phyloP scores from a whole-genome alignment of 2,113 vertebrate genomes.

The Myocastor coypus region DNA sequence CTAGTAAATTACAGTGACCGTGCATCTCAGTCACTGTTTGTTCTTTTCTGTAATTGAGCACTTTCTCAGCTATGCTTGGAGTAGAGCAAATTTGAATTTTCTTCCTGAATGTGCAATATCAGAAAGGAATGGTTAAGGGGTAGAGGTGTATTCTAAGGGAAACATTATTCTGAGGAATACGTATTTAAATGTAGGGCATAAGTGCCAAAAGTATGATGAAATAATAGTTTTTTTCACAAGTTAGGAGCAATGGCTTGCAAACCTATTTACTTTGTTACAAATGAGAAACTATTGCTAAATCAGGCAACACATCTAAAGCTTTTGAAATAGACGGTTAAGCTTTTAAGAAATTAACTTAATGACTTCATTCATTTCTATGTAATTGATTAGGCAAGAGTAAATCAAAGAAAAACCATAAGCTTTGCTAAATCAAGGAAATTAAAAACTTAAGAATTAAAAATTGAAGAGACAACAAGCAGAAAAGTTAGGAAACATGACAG shows the following conservation, averaged over 20 bases:
- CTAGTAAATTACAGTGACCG: conserved; percentile 10
- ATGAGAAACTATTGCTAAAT: neutral
- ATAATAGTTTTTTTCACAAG: neutral
- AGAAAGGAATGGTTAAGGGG: neutral
- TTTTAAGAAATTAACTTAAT: neutral
- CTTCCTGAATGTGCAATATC: neutral
- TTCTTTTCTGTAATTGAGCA: neutral
- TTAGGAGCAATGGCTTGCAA: neutral
- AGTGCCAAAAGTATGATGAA: neutral
- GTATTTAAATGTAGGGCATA: neutral
- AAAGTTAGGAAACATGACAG: too few relatives aligned
- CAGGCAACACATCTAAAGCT: neutral
- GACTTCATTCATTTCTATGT: neutral
- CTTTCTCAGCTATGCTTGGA: neutral
- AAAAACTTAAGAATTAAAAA: too few relatives aligned
- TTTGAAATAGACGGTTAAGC: neutral
- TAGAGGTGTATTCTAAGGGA: neutral
- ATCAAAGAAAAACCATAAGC: neutral
- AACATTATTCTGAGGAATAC: neutral
- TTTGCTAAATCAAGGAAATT: neutral
- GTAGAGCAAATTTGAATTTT: neutral
- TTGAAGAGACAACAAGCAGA: too few relatives aligned
- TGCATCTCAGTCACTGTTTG: neutral
- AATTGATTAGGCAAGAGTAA: neutral
- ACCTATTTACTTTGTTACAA: neutral